Base-by-base conservation (phyloP, 2,888 invertebrate genomes). In the Oligia latruncula region DNA sequence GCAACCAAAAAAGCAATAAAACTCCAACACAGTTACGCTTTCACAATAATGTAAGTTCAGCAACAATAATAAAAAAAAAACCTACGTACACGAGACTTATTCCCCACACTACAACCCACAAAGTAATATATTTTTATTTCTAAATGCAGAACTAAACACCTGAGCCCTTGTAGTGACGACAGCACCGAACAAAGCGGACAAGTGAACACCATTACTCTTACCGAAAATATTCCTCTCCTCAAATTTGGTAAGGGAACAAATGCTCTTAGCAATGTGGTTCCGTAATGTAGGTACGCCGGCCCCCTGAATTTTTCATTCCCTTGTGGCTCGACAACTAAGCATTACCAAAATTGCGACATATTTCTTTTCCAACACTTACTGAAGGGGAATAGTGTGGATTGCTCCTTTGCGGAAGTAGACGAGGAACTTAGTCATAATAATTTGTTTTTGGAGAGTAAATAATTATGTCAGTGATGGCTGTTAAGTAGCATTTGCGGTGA, bases 231-330 rank as follows among this genome's bases (percentile, higher is more conserved):
- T 95, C 92, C 90, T 58, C 90, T 90, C 90, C 92, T 94, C 92
- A 94, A 94, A 94, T 92, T 94, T 91, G 89, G 90, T 91, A 93
- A 91, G 93, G 93, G 92, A 94, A 95, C 94, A 95, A 96, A 95
- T 94, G 94, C 94, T 95, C 93, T 94, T 93, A 94, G 94, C 95
- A 95, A 96, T 95, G 95, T 93, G 95, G 93, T 93, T 91, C 93
- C 90, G 95, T 95, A 95, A 96, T 95, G 96, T 46, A 46, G 46
- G 46, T 95, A 92, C 95, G 94, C 92, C 94, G 91, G 95, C 95
- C 95, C 96, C 95, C 93, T 96, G 96, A 97, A 96, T 96, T 96
- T 96, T 96, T 97, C 96, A 96, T 96, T 96, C 96, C 96, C 96
- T 94, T 93, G 96, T 95, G 95, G 95, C 96, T 94, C 95, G 96